These are phyloP conservation scores for Oligia strigilis DNA, from an alignment of 2,888 invertebrate genomes.

Conservation along the genomic window DNA sequence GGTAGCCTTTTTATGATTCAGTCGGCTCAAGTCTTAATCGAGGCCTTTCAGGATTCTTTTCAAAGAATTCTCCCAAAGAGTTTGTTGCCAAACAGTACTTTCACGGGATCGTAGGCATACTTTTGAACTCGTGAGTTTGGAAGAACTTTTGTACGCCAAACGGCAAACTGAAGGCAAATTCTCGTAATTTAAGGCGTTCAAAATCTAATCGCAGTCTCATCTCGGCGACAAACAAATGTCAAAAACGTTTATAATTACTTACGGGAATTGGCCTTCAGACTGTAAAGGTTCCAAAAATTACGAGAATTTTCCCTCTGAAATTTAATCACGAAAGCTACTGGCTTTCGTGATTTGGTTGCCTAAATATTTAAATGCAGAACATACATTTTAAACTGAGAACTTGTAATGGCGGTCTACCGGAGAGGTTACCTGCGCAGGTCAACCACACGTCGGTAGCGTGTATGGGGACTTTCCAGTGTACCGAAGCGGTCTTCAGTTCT, in stretches of 20 bases:
- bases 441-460: too few relatives aligned
- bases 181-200: not conserved
- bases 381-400: conserved; percentile 28
- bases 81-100: conserved; percentile 17
- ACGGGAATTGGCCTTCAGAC: too few relatives aligned
- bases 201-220: not conserved
- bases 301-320: not conserved
- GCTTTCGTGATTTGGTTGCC: conserved; percentile 21
- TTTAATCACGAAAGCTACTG: not conserved
- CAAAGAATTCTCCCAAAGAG: conserved; percentile 17
- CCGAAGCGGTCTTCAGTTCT: too few relatives aligned
- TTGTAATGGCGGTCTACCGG: conserved; percentile 2
- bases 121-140: conserved; percentile 28
- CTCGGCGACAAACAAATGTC: not conserved
- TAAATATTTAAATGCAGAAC: conserved; percentile 38
- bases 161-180: conserved; percentile 20
- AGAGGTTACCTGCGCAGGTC: too few relatives aligned
- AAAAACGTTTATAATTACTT: not conserved
- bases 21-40: conserved; percentile 2
- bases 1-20: conserved; percentile 57
- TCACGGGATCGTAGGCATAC: conserved; percentile 14
- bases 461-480: too few relatives aligned
- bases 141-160: conserved; percentile 28
- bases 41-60: conserved; percentile 32
- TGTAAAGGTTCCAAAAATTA: not conserved